Evolutionary conservation across 1,140 invertebrate species (phyloP).

Genomic region (Tyrophagus putrescentiae): DNA sequence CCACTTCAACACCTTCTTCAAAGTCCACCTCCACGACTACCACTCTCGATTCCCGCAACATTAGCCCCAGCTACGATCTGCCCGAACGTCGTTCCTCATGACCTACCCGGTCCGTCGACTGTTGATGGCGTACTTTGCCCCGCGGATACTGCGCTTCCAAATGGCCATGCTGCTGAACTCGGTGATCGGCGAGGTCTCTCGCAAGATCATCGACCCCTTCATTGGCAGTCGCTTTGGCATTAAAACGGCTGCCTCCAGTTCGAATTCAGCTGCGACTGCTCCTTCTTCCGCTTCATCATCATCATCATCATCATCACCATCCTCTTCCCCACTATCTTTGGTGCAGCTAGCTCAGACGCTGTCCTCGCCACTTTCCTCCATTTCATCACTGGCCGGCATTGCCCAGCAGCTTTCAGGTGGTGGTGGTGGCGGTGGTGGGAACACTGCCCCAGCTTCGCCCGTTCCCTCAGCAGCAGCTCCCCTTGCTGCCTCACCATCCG

Average conservation of each 20-base stretch:
- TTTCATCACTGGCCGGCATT: too few relatives aligned
- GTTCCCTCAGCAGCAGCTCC: too few relatives aligned
- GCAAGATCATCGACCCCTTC: conserved; percentile 16
- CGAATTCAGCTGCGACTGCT: neutral
- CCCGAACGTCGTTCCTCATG: conserved; percentile 5
- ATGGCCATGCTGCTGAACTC: conserved; percentile 18
- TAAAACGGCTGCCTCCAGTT: neutral
- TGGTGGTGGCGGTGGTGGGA: too few relatives aligned
- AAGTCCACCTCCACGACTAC: neutral
- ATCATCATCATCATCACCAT: neutral
- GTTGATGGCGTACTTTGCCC: conserved; percentile 8
- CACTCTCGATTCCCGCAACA: neutral
- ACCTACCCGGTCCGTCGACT: conserved; percentile 11
- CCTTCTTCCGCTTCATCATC: neutral
- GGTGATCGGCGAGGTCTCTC: conserved; percentile 10
- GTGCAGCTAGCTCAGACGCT: neutral
- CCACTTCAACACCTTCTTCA: too few relatives aligned
- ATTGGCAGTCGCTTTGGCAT: neutral
- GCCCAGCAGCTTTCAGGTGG: too few relatives aligned
- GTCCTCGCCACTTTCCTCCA: too few relatives aligned
- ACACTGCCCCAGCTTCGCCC: too few relatives aligned
- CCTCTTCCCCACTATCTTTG: neutral
- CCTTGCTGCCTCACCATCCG: too few relatives aligned
- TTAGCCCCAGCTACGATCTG: neutral
- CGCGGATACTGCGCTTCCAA: conserved; percentile 14